A percentile compares a stretch with the other conserved stretches of the same genome.
Conservation (phyloP, 2,113 vertebrate species). For the Lophochroa leadbeateri region DNA sequence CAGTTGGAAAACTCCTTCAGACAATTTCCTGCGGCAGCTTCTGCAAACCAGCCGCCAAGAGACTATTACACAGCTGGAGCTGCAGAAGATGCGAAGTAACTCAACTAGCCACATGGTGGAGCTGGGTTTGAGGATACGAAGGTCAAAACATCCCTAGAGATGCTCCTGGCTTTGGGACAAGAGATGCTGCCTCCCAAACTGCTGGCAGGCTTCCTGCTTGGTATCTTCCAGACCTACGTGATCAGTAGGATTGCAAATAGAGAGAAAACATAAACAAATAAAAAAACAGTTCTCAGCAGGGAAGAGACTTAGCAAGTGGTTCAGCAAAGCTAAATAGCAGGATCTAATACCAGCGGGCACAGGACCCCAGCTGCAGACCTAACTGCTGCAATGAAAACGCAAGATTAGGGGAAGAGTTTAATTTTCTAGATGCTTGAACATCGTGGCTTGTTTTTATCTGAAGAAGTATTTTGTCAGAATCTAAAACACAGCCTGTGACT, state of each 20-base stretch:
- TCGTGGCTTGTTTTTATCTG: neutral
- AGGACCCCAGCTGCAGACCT: neutral
- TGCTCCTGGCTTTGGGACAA: neutral
- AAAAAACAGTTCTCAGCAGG: neutral
- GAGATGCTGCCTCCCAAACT: neutral
- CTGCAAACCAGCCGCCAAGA: neutral
- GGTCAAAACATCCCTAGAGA: neutral
- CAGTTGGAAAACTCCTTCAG: neutral
- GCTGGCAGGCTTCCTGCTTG: neutral
- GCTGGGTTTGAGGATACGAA: neutral
- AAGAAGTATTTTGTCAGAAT: neutral
- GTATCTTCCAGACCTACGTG: neutral
- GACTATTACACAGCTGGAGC: rapidly evolving
- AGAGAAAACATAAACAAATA: neutral
- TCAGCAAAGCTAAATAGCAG: neutral
- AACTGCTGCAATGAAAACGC: neutral
- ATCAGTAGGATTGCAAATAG: neutral
- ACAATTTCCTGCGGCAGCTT: neutral
- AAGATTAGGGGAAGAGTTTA: neutral
- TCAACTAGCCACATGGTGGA: neutral
- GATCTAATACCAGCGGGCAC: neutral
- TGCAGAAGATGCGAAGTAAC: neutral
- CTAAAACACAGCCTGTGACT: neutral
- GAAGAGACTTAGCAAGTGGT: neutral
- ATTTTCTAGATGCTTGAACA: neutral